These are phyloP conservation scores for Gallinago undulata DNA, from an alignment of 2,113 vertebrate genomes.

Conservation along the genomic window DNA sequence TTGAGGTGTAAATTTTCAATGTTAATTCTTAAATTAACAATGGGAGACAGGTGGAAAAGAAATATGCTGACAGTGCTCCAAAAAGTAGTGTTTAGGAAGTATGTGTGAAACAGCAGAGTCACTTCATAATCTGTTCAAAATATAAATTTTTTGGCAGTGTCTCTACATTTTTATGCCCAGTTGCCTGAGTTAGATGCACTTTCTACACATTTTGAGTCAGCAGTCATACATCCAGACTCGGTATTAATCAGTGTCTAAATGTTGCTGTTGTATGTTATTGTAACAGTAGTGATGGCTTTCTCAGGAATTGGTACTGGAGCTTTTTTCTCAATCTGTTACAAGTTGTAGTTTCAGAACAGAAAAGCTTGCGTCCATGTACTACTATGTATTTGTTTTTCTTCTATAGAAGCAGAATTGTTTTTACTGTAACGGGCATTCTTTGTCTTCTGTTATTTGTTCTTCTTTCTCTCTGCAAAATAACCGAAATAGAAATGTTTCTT, in stretches of 20 bases:
- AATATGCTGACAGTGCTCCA: neutral
- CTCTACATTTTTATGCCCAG: neutral
- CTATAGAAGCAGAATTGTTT: neutral
- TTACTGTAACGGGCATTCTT: neutral
- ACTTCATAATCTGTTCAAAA: neutral
- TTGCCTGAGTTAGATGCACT: neutral
- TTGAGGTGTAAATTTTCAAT: neutral
- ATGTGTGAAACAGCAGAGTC: neutral
- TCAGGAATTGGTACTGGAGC: neutral
- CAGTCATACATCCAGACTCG: neutral
- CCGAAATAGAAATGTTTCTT: neutral
- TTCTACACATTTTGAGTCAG: neutral
- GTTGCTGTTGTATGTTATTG: neutral
- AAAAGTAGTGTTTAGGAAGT: neutral
- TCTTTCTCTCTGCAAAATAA: neutral
- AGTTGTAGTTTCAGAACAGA: neutral
- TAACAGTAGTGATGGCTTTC: neutral
- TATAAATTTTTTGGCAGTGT: neutral
- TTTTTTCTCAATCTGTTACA: neutral
- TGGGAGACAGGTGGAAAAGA: neutral
- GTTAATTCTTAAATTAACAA: neutral
- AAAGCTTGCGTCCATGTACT: neutral
- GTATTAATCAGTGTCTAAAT: neutral
- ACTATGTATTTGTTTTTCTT: neutral
- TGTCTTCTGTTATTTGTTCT: neutral